Evolutionary conservation across 2,797 vertebrate genomes (phyloP).

Genomic region (Melanotaenia pygmaea): DNA sequence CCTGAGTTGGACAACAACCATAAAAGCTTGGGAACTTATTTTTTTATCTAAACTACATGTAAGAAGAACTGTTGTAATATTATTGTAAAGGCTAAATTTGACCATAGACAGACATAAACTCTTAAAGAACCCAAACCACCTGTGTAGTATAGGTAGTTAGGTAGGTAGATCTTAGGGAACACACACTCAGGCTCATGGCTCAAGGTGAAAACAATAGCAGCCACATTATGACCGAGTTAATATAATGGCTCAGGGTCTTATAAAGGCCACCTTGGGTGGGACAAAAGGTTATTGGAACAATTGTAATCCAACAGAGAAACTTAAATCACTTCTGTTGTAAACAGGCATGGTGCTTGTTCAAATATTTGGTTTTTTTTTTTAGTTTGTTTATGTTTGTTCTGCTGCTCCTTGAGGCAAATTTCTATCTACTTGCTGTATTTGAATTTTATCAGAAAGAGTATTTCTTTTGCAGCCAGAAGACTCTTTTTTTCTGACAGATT

Average conservation of each 20-base stretch:
- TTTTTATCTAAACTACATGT: not conserved
- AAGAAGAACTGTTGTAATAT: not conserved
- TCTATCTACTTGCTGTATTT: constrained; percentile 11
- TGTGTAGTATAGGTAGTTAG: not conserved
- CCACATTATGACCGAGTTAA: not conserved
- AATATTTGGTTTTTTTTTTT: not conserved
- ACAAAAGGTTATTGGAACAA: constrained; percentile 26
- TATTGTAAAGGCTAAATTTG: not conserved
- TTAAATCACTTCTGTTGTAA: constrained; percentile 13
- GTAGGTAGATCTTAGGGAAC: not conserved
- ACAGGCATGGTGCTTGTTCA: not conserved
- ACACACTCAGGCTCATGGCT: not conserved
- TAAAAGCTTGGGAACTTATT: not conserved
- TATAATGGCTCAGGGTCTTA: constrained; percentile 12
- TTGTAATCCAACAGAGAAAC: constrained; percentile 26
- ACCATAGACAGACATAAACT: not conserved
- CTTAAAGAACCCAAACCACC: not conserved
- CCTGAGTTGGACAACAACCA: not conserved
- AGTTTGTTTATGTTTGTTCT: not conserved
- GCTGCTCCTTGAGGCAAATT: not conserved
- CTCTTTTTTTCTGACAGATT: too few relatives aligned
- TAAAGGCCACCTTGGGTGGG: not conserved
- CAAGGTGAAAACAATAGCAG: not conserved
- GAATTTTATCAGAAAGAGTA: constrained; percentile 7
- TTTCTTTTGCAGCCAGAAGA: too few relatives aligned